These are phyloP conservation scores for Peromyscus maniculatus DNA, from an alignment of 2,113 vertebrate species.

Conservation along the genomic window DNA sequence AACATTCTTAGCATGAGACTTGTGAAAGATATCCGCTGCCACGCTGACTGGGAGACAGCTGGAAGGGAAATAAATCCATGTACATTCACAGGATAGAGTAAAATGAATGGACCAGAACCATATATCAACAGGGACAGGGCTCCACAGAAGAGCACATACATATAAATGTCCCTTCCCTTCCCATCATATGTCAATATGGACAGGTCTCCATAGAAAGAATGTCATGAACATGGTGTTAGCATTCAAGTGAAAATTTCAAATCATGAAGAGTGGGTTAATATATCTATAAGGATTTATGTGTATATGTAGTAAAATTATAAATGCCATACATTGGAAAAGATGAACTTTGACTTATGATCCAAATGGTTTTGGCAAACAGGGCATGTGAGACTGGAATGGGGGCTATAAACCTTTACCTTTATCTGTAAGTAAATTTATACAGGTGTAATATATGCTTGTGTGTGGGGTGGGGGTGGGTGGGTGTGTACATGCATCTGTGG, in stretches of 20 bases:
- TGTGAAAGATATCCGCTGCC: neutral
- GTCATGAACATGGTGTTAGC: neutral
- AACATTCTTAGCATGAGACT: neutral
- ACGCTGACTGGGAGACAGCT: neutral
- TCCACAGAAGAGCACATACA: neutral
- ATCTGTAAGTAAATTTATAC: neutral
- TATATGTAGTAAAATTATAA: neutral
- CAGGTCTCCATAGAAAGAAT: neutral
- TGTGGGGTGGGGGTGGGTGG: neutral
- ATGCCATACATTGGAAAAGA: neutral
- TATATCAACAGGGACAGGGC: neutral
- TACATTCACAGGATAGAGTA: neutral
- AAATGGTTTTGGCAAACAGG: neutral
- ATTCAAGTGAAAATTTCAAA: slow-evolving; percentile 27
- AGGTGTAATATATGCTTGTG: too few relatives aligned
- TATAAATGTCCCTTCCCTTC: neutral
- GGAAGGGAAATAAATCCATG: neutral
- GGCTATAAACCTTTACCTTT: neutral
- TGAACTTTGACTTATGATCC: neutral
- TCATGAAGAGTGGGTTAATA: neutral
- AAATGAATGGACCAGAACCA: neutral
- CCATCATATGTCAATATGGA: neutral
- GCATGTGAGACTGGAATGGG: neutral
- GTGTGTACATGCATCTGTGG: neutral
- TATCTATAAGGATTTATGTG: neutral